A percentile compares a stretch with the other conserved stretches of the same genome.
These are phyloP conservation scores for Heliocidaris tuberculata DNA, from an alignment of 35 echinoderm and acorn worm species.

Conservation along the genomic window DNA sequence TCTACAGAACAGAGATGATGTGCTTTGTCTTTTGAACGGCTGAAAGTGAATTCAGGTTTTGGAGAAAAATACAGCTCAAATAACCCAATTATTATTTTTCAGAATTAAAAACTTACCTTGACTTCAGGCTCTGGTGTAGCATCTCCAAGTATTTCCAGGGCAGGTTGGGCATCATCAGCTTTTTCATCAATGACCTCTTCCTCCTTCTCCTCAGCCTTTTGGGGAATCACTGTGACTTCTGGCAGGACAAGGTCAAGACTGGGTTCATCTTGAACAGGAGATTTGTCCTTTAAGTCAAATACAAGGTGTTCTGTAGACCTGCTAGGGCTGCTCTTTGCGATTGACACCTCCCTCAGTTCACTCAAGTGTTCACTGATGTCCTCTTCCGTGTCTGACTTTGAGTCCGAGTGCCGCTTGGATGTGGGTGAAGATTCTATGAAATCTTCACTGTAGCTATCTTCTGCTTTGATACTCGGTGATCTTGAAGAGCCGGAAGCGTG, in stretches of 20 bases:
- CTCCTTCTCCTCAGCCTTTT: conserved; percentile 32
- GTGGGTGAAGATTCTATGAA: conserved; percentile 71
- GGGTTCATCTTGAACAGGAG: conserved; percentile 8
- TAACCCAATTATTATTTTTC: too few species aligned
- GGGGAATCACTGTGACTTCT: conserved; percentile 42
- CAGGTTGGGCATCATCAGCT: background rate
- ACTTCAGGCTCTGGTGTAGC: background rate
- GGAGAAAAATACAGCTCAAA: too few species aligned
- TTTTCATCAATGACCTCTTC: background rate
- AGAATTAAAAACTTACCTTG: background rate
- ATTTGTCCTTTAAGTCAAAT: conserved; percentile 55
- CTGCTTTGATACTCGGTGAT: conserved; percentile 37
- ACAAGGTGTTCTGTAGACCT: conserved; percentile 56
- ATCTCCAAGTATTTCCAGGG: background rate
- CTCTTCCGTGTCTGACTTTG: conserved; percentile 83
- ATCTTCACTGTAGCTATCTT: conserved; percentile 76
- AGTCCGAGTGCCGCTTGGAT: conserved; percentile 48
- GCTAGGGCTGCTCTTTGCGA: conserved; percentile 57
- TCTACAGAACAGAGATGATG: too few species aligned
- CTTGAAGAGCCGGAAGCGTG: conserved; percentile 30
- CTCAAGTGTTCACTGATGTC: conserved; percentile 98
- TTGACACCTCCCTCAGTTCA: conserved; percentile 66
- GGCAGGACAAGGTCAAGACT: conserved; percentile 27
- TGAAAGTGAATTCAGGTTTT: too few species aligned
- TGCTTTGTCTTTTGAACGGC: too few species aligned